Evolutionary conservation across 2,797 vertebrate genomes (phyloP).

Genomic region (Poliocrania exsul): DNA sequence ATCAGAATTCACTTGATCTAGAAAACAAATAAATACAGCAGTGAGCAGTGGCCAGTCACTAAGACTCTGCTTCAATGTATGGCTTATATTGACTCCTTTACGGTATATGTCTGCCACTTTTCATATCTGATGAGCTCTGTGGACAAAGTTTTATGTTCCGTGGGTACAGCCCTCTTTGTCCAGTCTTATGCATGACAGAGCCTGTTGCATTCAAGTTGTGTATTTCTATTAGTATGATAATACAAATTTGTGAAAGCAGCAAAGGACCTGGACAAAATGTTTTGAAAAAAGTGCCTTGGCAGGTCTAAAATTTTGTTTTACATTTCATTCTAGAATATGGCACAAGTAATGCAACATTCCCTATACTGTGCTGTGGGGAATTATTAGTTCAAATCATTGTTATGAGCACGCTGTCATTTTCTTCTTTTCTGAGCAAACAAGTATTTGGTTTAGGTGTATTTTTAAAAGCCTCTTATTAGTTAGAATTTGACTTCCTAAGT

Average conservation of each 20-base stretch:
- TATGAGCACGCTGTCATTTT: neutral
- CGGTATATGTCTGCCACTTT: neutral
- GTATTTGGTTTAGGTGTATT: neutral
- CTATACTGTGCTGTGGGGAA: neutral
- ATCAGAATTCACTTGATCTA: neutral
- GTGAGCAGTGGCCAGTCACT: neutral
- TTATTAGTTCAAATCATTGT: neutral
- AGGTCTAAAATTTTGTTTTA: neutral
- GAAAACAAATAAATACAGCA: neutral
- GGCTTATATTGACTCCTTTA: neutral
- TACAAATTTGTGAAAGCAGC: neutral
- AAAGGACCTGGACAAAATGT: neutral
- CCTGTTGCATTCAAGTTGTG: rapidly evolving
- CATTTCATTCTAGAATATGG: neutral
- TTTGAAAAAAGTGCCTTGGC: neutral
- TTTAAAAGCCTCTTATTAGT: neutral
- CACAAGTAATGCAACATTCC: neutral
- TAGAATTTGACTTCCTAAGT: neutral
- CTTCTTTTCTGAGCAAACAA: neutral
- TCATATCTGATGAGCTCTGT: neutral
- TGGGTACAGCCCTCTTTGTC: neutral
- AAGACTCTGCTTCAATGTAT: neutral
- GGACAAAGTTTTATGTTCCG: neutral
- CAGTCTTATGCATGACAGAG: neutral
- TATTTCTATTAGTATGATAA: neutral